Evolutionary conservation across 2,797 vertebrate genomes (phyloP).

Genomic region (Momotus momota): DNA sequence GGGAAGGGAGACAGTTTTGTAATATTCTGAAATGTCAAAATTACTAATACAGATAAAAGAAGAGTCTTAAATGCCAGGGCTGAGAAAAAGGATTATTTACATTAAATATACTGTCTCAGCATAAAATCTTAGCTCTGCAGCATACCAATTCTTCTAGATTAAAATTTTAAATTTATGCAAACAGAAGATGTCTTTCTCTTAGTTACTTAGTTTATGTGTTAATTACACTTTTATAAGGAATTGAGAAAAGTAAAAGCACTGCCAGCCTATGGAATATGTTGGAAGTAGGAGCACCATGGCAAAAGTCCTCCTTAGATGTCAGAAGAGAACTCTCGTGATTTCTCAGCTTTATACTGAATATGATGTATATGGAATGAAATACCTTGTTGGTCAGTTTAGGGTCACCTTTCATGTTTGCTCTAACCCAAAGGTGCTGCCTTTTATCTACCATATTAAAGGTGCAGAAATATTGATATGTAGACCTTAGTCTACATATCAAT

Average conservation of each 20-base stretch:
- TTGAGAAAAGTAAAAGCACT: not conserved
- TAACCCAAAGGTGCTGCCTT: no score
- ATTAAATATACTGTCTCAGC: not conserved
- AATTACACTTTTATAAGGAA: not conserved
- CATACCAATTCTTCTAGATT: not conserved
- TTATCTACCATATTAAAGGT: no score
- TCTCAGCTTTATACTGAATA: no score
- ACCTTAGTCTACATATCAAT: no score
- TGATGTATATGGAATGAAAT: no score
- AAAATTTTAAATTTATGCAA: not conserved
- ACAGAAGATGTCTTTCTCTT: not conserved
- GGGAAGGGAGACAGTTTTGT: not conserved
- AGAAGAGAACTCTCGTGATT: no score
- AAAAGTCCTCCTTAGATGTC: no score
- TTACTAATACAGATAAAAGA: not conserved
- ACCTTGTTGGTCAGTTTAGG: no score
- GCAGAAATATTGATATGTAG: no score
- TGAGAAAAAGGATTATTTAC: not conserved
- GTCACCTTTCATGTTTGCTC: no score
- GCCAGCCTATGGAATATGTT: not conserved
- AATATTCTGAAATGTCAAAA: constrained; percentile 3
- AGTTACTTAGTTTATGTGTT: not conserved
- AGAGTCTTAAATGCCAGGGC: not conserved
- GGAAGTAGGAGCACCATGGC: not conserved
- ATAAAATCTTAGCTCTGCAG: not conserved